Evolutionary conservation across 2,113 vertebrate species (phyloP).

Genomic region (Corythaeola cristata): DNA sequence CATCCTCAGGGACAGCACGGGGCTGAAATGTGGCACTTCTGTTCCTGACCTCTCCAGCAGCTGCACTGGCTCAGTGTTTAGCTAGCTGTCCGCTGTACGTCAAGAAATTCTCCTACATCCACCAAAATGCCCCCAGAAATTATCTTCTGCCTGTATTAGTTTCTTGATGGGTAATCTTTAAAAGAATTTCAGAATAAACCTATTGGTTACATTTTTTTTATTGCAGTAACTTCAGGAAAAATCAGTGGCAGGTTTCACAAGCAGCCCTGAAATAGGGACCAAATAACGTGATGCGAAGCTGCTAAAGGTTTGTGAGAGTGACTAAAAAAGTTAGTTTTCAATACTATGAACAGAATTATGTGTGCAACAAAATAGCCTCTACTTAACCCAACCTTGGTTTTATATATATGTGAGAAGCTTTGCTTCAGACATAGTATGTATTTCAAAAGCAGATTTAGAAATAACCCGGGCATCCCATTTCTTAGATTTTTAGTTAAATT

Average conservation of each 20-base stretch:
- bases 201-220: background rate
- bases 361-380: background rate
- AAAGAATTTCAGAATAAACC: background rate
- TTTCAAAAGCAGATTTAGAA: background rate
- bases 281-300: background rate
- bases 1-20: background rate
- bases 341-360: background rate
- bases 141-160: background rate
- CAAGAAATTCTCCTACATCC: background rate
- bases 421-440: background rate
- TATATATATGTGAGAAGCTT: background rate
- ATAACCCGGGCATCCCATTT: background rate
- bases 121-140: background rate
- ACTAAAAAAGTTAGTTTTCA: background rate
- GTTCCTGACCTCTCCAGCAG: background rate
- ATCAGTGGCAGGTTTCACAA: background rate
- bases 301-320: background rate
- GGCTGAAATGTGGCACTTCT: background rate
- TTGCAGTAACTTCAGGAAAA: background rate
- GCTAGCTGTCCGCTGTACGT: background rate
- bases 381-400: background rate
- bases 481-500: background rate
- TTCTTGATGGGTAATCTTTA: background rate
- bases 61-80: background rate
- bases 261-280: background rate